phyloP scores from a whole-genome alignment of 2,888 invertebrate genomes.

The Alloplasta piceator region DNA sequence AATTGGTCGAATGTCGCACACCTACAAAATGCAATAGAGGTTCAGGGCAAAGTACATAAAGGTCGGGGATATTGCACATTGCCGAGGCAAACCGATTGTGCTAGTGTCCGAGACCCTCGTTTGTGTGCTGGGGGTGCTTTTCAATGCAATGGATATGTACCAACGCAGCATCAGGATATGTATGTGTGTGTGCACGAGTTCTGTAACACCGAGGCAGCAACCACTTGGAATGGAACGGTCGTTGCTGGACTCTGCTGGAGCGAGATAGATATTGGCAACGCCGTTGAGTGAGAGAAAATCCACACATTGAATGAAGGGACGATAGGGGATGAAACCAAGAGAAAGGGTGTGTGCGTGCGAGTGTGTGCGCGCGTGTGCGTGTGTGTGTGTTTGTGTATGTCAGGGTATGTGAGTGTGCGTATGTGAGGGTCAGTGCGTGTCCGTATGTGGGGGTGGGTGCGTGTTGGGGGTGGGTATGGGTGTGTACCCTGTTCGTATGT shows the following conservation, averaged over 20 bases:
- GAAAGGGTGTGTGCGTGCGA: slow-evolving; percentile 10
- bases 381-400: no score
- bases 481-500: no score
- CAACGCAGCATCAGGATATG: not conserved
- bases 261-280: slow-evolving; percentile 55
- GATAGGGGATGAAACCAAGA: slow-evolving; percentile 53
- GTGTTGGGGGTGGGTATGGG: no score
- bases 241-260: slow-evolving; percentile 56
- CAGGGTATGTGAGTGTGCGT: not conserved
- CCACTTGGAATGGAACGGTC: slow-evolving; percentile 69
- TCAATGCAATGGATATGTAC: slow-evolving; percentile 38
- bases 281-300: slow-evolving; percentile 55
- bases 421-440: no score
- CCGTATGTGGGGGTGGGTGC: no score
- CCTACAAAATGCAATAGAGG: no score
- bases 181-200: slow-evolving; percentile 22
- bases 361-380: no score
- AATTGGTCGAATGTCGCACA: slow-evolving; percentile 30
- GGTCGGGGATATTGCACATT: slow-evolving; percentile 9
- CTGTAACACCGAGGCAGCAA: slow-evolving; percentile 65
- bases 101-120: not conserved
- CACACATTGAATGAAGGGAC: slow-evolving; percentile 60
- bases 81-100: not conserved
- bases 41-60: slow-evolving; percentile 2
- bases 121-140: slow-evolving; percentile 37